These are phyloP conservation scores for Campoplex capitator DNA, from an alignment of 2,888 invertebrate genomes.

Conservation along the genomic window DNA sequence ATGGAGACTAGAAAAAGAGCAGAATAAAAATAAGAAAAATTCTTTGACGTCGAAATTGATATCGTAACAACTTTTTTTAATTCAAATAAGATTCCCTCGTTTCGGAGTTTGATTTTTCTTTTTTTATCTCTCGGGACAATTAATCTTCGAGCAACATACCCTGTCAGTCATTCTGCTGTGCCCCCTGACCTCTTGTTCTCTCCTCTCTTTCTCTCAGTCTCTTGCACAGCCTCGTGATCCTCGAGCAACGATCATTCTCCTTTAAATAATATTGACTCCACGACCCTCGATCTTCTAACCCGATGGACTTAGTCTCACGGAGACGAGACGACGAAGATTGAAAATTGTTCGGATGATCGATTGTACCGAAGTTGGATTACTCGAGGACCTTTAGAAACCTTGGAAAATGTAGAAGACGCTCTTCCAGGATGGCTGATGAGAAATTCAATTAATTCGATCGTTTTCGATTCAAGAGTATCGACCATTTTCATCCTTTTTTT, in stretches of 20 bases:
- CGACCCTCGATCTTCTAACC: conserved; percentile 14
- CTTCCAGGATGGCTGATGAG: background rate
- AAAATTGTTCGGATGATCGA: conserved; percentile 29
- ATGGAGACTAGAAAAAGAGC: too few species aligned
- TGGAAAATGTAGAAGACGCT: background rate
- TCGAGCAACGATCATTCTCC: conserved; percentile 7
- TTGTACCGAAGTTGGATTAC: conserved; percentile 15
- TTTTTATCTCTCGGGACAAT: background rate
- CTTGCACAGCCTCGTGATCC: background rate
- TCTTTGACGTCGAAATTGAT: conserved; percentile 1
- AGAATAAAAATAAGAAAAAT: background rate
- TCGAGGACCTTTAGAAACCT: conserved; percentile 12
- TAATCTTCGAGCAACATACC: background rate
- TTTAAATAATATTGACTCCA: conserved; percentile 22
- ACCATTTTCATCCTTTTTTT: background rate
- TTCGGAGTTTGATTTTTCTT: background rate
- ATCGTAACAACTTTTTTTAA: background rate
- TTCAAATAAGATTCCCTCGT: background rate
- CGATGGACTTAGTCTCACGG: background rate
- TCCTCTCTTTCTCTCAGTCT: background rate
- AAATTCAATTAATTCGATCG: conserved; percentile 24
- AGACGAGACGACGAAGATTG: background rate
- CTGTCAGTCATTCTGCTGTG: too few species aligned
- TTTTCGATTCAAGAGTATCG: background rate
- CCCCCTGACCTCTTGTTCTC: too few species aligned